Percentiles rank a stretch among this genome's conserved stretches.
Evolutionary conservation across 2,113 vertebrate species (phyloP).

Genomic region (Aphyosemion australe): DNA sequence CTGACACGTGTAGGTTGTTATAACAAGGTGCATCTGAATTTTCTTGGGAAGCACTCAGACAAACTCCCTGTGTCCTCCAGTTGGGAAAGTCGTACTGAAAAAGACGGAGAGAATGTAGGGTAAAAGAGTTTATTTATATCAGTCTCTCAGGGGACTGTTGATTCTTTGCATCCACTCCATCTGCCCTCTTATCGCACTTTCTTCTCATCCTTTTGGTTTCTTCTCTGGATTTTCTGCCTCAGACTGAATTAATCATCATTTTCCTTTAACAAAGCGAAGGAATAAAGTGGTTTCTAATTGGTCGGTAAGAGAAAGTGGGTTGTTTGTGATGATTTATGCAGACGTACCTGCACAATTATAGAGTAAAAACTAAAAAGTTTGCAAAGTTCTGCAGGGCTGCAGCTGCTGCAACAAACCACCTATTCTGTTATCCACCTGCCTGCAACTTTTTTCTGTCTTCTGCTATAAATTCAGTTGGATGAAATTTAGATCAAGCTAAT

Average conservation of each 20-base stretch:
- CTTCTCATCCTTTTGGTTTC: conserved; percentile 19
- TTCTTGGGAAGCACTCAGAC: conserved; percentile 64
- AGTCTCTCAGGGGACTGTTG: conserved; percentile 75
- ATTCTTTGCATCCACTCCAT: conserved; percentile 71
- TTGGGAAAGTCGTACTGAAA: conserved; percentile 40
- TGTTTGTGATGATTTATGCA: background rate
- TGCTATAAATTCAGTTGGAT: conserved; percentile 7
- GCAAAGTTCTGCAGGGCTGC: conserved; percentile 22
- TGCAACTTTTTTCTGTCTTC: background rate
- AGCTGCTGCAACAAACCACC: conserved; percentile 44
- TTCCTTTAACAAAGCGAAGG: background rate
- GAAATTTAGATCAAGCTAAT: too few relatives aligned
- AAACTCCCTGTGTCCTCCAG: conserved; percentile 55
- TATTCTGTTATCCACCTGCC: conserved; percentile 37
- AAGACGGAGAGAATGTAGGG: conserved; percentile 66
- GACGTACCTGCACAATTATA: background rate
- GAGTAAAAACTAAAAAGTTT: conserved; percentile 1
- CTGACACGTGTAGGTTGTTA: conserved; percentile 44
- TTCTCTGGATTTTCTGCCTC: background rate
- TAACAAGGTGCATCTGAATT: conserved; percentile 45
- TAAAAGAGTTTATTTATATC: conserved; percentile 80
- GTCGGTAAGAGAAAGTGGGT: conserved; percentile 1
- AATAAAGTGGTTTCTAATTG: background rate
- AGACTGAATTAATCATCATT: conserved; percentile 5
- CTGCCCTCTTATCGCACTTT: conserved; percentile 37